Base-by-base conservation (phyloP, 2,113 vertebrate species). In the Piliocolobus tephrosceles region DNA sequence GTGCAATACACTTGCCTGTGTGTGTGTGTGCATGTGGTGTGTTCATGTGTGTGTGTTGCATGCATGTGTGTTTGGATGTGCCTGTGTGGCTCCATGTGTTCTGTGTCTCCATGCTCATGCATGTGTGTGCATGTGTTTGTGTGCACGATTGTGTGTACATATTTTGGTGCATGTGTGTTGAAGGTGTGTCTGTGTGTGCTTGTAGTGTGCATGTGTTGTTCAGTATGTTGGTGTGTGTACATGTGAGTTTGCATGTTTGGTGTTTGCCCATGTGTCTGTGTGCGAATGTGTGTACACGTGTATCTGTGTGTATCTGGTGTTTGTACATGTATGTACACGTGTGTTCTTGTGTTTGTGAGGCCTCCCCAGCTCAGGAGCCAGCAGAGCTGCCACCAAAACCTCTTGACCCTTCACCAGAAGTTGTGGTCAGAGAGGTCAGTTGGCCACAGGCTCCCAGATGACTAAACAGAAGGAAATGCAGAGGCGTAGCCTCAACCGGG, bases 391-490 rank as follows among this genome's bases (percentile, higher is more conserved):
- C 57, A 6, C 64, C 2, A 5, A 64, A 10, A 32, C 14, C 43
- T 66, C 55, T 58, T 9, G 35, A 8, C 12, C 16, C 27, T 2
- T 40, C 8, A 4, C 27, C 55, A 50, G 25, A 50, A 38, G n/a
- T 1, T 35, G 11, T 57, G 55, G 43, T 38, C 35, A 25, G 43
- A 8, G 12, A 52, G 35, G n/a, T 18, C 3, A 0, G 27, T 7
- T 50, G 82, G 35, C 57, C 16, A 17, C 57, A 14, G 52, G 43
- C 70, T 25, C 3, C 38, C 14, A 0, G 57, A 14, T 32, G 8
- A 72, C 35, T 38, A 30, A 13, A 14, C 25, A 5, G 16, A 10
- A 17, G 52, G 3, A 9, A 4, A 1, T 3, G 7, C 6, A 17
- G n/a, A 32, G 22, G 40, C 58, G 5, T 2, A 40, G 27, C 58